Percentiles rank a stretch among this genome's conserved stretches.
These are phyloP conservation scores for Argyrosomus regius DNA, from an alignment of 2,797 vertebrate species.

Conservation along the genomic window DNA sequence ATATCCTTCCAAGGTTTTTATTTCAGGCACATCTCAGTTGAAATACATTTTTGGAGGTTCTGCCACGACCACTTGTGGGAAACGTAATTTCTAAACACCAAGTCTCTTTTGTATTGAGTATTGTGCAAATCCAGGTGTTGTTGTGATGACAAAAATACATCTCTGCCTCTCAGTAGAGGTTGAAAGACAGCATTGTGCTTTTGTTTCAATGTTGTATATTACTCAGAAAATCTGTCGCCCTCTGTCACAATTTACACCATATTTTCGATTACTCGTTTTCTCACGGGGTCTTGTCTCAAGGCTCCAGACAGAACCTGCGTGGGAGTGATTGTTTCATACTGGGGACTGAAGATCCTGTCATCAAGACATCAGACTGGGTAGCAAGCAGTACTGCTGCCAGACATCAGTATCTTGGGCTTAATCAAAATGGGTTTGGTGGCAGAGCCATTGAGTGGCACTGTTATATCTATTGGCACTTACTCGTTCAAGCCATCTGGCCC, in stretches of 20 bases:
- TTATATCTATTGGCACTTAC: slow-evolving; percentile 75
- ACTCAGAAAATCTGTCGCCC: slow-evolving; percentile 36
- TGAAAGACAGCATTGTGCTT: slow-evolving; percentile 28
- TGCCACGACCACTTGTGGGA: slow-evolving; percentile 21
- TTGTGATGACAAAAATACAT: slow-evolving; percentile 19
- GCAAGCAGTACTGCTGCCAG: slow-evolving; percentile 48
- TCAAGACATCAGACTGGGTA: slow-evolving; percentile 67
- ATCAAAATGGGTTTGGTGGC: slow-evolving; percentile 81
- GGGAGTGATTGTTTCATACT: slow-evolving; percentile 56
- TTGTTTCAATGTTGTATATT: slow-evolving; percentile 26
- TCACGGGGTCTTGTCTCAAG: slow-evolving; percentile 29
- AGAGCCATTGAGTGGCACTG: slow-evolving; percentile 70
- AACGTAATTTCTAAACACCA: slow-evolving; percentile 1
- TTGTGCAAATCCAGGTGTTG: slow-evolving; percentile 44
- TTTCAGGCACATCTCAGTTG: slow-evolving; percentile 19
- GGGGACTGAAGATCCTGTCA: slow-evolving; percentile 73
- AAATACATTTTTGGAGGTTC: slow-evolving; percentile 39
- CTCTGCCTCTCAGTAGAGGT: slow-evolving; percentile 8
- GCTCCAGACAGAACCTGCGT: slow-evolving; percentile 43
- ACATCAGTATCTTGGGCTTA: slow-evolving; percentile 69
- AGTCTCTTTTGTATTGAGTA: slow-evolving; percentile 27
- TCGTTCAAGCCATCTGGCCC: slow-evolving; percentile 72
- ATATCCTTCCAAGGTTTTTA: slow-evolving; percentile 23
- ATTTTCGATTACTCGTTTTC: slow-evolving; percentile 35
- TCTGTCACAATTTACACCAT: slow-evolving; percentile 19